Conservation (phyloP, 1,140 invertebrate genomes). For the Drosophila takahashii region DNA sequence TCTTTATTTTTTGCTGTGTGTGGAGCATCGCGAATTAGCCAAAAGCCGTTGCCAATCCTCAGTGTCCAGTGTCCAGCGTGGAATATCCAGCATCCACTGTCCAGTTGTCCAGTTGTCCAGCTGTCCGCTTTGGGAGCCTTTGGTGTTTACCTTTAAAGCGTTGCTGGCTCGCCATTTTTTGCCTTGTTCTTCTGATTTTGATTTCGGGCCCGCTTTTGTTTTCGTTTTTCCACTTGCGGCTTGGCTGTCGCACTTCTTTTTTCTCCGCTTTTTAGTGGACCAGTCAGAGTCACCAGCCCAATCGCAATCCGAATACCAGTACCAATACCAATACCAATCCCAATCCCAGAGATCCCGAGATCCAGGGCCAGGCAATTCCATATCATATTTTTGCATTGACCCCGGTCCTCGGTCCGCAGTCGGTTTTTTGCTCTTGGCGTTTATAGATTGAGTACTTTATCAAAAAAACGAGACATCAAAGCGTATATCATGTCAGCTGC, state of each 20-base stretch:
- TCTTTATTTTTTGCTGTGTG: constrained; percentile 24
- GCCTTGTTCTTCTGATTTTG: constrained; percentile 20
- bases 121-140: constrained; percentile 13
- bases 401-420: constrained; percentile 53
- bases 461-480: constrained; percentile 82
- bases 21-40: constrained; percentile 72
- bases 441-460: constrained; percentile 82
- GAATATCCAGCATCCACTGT: constrained; percentile 21
- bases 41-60: constrained; percentile 65
- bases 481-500: constrained; percentile 80
- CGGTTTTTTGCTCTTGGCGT: constrained; percentile 76
- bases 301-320: constrained; percentile 9
- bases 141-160: constrained; percentile 73
- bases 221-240: constrained; percentile 17
- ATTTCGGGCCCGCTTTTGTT: constrained; percentile 21
- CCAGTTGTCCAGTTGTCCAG: constrained; percentile 23
- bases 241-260: not conserved
- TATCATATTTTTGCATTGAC: constrained; percentile 78
- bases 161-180: constrained; percentile 70
- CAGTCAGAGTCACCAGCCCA: constrained; percentile 30
- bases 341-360: constrained; percentile 13
- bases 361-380: constrained; percentile 67
- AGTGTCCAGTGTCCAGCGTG: constrained; percentile 18
- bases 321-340: constrained; percentile 3
- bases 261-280: constrained; percentile 21